Base-by-base conservation (phyloP, 2,113 vertebrate species). In the Caranx melampygus region DNA sequence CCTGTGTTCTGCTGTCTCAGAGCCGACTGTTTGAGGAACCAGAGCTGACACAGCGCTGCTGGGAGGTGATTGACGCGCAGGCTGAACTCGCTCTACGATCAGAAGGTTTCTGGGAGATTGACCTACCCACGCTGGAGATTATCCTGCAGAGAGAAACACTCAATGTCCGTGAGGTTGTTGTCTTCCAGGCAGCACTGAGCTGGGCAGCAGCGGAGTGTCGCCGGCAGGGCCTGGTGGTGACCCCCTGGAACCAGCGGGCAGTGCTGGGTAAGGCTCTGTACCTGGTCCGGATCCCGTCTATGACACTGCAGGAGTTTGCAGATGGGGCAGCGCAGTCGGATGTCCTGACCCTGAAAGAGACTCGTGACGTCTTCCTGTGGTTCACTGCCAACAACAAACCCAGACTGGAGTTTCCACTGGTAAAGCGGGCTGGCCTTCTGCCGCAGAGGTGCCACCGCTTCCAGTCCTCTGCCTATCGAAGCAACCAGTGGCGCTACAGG, bases 11-110 rank as follows among this genome's bases (percentile, higher is more conserved):
- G 90, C 94, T 99, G 89, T 97, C 97, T 64, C 97, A 98, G 95
- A 98, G 97, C 92, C 93, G 96, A 71, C 95, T 99, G 63, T 99
- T 99, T 0, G 97, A 99, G 93, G 97, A 99, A 91, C 97, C 97
- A 0, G 97, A 98, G 83, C 93, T 98, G 87, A 98, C 96, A 0
- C 95, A 97, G 94, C 96, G 97, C 69, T 99, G 97, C 94, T 99
- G 97, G 97, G 97, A 98, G 89, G 97, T 99, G 84, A 98, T 99
- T 1, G 97, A 98, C 2, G 97, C 97, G 2, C 97, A 99, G 86
- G 96, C 97, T 0, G 97, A 99, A 85, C 96, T 98, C 81, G 97
- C 97, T 4, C 94, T 99, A 68, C 89, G 92, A 14, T 97, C 97
- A 0, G 97, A 98, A 58, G 96, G 97, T 79, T 99, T 99, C 94